phyloP scores from a whole-genome alignment of 2,888 invertebrate species.

The Molanna angustata region DNA sequence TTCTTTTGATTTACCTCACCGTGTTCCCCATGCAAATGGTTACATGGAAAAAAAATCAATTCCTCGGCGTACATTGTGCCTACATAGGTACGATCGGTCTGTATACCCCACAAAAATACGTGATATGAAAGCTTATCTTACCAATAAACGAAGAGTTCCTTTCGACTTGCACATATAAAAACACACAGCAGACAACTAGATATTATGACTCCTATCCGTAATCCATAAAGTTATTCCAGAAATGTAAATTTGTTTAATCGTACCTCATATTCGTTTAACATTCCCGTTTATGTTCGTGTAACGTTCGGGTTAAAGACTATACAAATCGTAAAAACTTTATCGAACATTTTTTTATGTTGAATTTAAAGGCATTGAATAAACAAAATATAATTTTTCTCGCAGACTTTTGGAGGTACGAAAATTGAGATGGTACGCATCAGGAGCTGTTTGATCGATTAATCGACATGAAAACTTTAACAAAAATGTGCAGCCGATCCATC shows the following conservation, averaged over 20 bases:
- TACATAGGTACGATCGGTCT: slow-evolving; percentile 25
- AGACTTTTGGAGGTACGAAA: no score
- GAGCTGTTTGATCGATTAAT: no score
- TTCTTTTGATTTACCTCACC: slow-evolving; percentile 9
- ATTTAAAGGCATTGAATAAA: no score
- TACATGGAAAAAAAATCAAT: slow-evolving; percentile 29
- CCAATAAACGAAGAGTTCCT: slow-evolving; percentile 7
- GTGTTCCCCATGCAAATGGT: slow-evolving; percentile 28
- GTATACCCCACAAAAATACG: slow-evolving; percentile 19
- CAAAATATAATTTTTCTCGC: no score
- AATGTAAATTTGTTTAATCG: background rate
- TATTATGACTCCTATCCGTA: background rate
- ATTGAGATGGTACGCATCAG: no score
- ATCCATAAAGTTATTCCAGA: background rate
- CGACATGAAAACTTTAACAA: no score
- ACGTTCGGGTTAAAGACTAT: no score
- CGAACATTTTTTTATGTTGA: no score
- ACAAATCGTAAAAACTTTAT: no score
- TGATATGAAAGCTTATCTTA: slow-evolving; percentile 24
- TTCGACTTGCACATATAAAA: slow-evolving; percentile 1
- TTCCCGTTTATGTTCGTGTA: background rate
- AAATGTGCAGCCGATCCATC: no score
- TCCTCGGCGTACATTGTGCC: slow-evolving; percentile 27
- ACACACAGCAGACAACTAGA: background rate
- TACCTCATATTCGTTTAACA: no score